Base-by-base conservation (phyloP, 2,797 vertebrate genomes). In the Erithacus rubecula region DNA sequence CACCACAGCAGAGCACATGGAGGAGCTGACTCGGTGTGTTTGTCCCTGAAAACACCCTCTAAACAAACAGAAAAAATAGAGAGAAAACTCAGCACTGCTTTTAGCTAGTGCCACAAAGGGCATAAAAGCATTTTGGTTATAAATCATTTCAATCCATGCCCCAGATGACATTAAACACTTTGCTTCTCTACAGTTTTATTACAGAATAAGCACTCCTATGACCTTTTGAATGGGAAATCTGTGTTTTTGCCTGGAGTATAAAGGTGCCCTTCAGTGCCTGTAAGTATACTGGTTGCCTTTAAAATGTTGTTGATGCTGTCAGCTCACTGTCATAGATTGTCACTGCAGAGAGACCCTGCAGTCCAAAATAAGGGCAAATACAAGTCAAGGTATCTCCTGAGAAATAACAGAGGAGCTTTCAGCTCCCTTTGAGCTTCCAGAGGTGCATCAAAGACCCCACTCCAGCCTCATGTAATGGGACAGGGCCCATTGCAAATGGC, bases 81-180 rank as follows among this genome's bases (percentile, higher is more conserved):
- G 27, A 84, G 55, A 91, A 84, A 89, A 46, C 26, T 36, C 62
- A 17, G 39, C 71, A 58, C 34, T 27, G 6, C 65, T 89, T 93
- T 86, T 76, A 88, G 70, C 74, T 60, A 29, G 67, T 60, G 83
- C 74, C 87, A 84, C 32, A 36, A 81, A 94, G 83, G 81, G 77
- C 80, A 91, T n/a, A 62, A 77, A 93, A 93, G 53, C 80, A 59
- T 87, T 91, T 82, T 62, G 89, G 83, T 77, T 90, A 74, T 30
- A 94, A 94, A 94, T 87, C 68, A 92, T 82, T 94, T 77, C 87
- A 89, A 72, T 90, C 60, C 34, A 36, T 93, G 88, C 85, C 93
- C 87, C 83, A 90, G 52, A 78, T 94, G 94, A 83, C 93, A 91
- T 94, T 90, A 94, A 96, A 91, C 89, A 84, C 68, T 96, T 93